Evolutionary conservation across 2,888 invertebrate species (phyloP).

Genomic region (Netelia melanura): DNA sequence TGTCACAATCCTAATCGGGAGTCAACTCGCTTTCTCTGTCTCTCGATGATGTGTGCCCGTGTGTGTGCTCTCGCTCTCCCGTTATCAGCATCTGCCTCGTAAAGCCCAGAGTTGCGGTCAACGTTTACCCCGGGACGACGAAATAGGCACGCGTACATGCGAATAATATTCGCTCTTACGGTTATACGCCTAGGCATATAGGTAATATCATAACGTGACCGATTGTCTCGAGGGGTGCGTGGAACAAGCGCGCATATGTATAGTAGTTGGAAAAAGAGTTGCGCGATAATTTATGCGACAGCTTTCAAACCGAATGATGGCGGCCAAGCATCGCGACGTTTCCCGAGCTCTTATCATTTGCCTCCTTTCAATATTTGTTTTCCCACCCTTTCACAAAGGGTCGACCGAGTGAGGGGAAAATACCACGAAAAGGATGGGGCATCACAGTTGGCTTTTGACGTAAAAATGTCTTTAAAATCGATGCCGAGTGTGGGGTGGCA

Average conservation of each 20-base stretch:
- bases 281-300: conserved; percentile 72
- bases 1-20: conserved; percentile 71
- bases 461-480: conserved; percentile 43
- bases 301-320: conserved; percentile 72
- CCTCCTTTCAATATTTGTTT: conserved; percentile 78
- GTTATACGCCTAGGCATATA: conserved; percentile 25
- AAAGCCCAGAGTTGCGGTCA: conserved; percentile 72
- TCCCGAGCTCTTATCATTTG: conserved; percentile 71
- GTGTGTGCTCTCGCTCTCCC: conserved; percentile 70
- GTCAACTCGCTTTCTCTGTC: conserved; percentile 53
- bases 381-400: conserved; percentile 63
- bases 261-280: neutral
- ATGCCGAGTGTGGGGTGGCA: conserved; percentile 13
- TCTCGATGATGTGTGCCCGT: conserved; percentile 30
- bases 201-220: neutral
- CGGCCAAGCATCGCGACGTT: neutral
- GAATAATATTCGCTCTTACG: conserved; percentile 28
- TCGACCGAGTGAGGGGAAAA: conserved; percentile 49
- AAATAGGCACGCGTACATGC: conserved; percentile 59
- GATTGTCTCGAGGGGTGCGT: conserved; percentile 27
- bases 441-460: conserved; percentile 51
- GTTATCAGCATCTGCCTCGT: conserved; percentile 82
- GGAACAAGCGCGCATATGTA: neutral
- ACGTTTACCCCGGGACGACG: conserved; percentile 57
- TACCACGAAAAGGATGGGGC: neutral